Evolutionary conservation across 2,888 invertebrate genomes (phyloP), one percentile per base, ranked within the genome.

Genomic region (Acrocera orbiculus): DNA sequence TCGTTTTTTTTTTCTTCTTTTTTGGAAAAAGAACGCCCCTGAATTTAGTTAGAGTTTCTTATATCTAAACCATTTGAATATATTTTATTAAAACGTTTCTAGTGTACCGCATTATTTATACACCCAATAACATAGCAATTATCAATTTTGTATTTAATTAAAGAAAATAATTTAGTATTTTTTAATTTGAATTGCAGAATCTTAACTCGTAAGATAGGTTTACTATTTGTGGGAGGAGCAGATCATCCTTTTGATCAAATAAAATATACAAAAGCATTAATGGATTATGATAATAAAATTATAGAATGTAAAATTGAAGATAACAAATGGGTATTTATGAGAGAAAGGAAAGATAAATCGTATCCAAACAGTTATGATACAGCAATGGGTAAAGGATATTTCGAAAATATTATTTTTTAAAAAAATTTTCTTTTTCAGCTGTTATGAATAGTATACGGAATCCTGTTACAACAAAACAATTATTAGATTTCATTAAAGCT

Each of bases 281-380:
- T 74, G 46, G 72, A 80, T 23, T 64, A 85, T 31, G 70, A 98
- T 61, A 80, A 81, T 49, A 93, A 95, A 63, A 98, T 99, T 36
- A 73, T 99, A 32, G 98, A 99, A 64, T 99, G 98, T 61, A 80
- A 75, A 47, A 76, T 63, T 48, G 83, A 87, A 40, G 69, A 75
- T 42, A 67, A 71, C 23, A 64, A 72, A 42, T 99, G 98, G 98
- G 70, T 76, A 32, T 92, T 85, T 54, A 85, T 99, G 86, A 69
- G 96, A 37, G 86, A 92, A 55, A 66, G 98, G 43, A 90, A 85
- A 0, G 98, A 99, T 60, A 99, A 99, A 62, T 86, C 89, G 1
- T 85, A 74, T 58, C 95, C 98, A 1, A 99, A 98, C 60, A 80
- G 83, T 43, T 76, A 58, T 44, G 69, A 65, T 6, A 98, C 98